phyloP scores from a whole-genome alignment of 2,797 vertebrate species.

The Xenentodon cancila region DNA sequence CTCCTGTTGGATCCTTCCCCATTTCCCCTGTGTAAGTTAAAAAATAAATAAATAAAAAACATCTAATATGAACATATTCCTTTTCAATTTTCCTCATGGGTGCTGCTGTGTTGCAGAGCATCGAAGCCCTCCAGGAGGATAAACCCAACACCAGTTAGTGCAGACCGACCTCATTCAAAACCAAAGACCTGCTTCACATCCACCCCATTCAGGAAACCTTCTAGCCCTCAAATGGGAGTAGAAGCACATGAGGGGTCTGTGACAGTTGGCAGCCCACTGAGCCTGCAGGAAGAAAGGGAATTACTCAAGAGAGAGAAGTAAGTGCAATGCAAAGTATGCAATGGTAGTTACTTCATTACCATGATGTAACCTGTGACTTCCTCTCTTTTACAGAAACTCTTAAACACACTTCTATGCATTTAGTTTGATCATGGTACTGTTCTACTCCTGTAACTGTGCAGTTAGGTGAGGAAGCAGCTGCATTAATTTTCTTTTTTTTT shows the following conservation, averaged over 20 bases:
- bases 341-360: background rate
- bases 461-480: background rate
- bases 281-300: slow-evolving; percentile 94
- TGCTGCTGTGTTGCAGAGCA: slow-evolving; percentile 74
- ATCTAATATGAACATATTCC: background rate
- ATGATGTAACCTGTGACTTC: no score
- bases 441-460: background rate
- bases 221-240: slow-evolving; percentile 57
- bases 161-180: slow-evolving; percentile 91
- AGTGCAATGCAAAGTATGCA: background rate
- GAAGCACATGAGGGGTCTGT: slow-evolving; percentile 64
- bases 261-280: slow-evolving; percentile 74
- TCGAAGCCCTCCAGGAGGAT: slow-evolving; percentile 94
- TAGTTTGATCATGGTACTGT: background rate
- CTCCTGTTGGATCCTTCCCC: slow-evolving; percentile 86
- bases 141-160: slow-evolving; percentile 95
- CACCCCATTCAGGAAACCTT: slow-evolving; percentile 87
- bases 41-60: background rate
- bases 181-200: slow-evolving; percentile 97
- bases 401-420: background rate
- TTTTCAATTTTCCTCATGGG: background rate
- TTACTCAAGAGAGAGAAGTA: slow-evolving; percentile 95
- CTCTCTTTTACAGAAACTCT: no score
- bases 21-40: slow-evolving; percentile 83
- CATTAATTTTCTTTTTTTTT: background rate